phyloP scores from a whole-genome alignment of 37 sponge, comb jelly and placozoan genomes.

The Crambe crambe region DNA sequence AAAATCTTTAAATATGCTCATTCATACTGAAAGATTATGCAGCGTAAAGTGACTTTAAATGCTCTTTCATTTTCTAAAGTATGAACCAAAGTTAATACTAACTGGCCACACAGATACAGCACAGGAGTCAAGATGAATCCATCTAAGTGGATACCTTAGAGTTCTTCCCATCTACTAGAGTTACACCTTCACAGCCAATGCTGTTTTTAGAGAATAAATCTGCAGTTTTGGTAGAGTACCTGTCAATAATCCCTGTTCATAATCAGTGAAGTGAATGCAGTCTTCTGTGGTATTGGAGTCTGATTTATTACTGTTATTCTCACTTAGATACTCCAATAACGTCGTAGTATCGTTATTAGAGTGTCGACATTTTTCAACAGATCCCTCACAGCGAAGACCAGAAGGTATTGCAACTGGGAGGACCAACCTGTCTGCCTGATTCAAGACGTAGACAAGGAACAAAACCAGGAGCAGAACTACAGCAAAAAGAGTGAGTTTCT shows the following conservation, averaged over 20 bases:
- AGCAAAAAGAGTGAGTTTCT: slow-evolving; percentile 62
- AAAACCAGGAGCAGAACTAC: slow-evolving; percentile 62
- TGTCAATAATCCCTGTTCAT: slow-evolving; percentile 83
- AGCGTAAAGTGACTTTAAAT: too few species aligned
- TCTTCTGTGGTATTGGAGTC: slow-evolving; percentile 6
- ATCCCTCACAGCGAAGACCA: slow-evolving; percentile 65
- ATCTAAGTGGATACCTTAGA: too few species aligned
- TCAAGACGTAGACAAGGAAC: slow-evolving; percentile 73
- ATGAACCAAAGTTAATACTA: too few species aligned
- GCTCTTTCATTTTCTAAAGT: too few species aligned
- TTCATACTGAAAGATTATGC: not conserved
- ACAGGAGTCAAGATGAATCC: too few species aligned
- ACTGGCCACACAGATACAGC: too few species aligned
- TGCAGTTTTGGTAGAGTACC: too few species aligned
- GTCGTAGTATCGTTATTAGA: not conserved
- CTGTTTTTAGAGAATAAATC: too few species aligned
- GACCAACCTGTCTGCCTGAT: slow-evolving; percentile 87
- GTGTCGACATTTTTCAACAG: slow-evolving; percentile 14
- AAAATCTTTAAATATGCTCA: not conserved
- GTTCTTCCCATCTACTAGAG: too few species aligned
- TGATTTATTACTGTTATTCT: not conserved
- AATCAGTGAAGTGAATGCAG: slow-evolving; percentile 73
- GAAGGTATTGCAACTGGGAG: slow-evolving; percentile 81
- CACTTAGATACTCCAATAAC: not conserved
- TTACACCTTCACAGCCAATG: too few species aligned